Percentiles rank a stretch among this genome's conserved stretches.
Conservation (phyloP, 2,113 vertebrate genomes). For the Marcusenius ussheri region DNA sequence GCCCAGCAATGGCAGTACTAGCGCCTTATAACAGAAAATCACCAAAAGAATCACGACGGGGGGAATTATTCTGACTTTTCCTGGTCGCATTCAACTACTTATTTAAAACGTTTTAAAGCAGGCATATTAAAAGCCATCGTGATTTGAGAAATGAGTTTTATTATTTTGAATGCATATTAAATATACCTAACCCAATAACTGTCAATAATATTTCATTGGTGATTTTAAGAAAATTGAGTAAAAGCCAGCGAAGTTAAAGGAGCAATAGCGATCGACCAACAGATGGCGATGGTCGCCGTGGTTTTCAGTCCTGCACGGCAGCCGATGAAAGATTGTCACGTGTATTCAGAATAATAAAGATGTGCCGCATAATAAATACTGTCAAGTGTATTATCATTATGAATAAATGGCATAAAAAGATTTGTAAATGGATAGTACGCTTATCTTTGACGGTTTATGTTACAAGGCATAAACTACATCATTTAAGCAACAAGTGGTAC, state of each 20-base stretch:
- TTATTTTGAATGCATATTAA: not conserved
- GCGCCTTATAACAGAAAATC: not conserved
- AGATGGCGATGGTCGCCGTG: not conserved
- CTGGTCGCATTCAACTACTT: not conserved
- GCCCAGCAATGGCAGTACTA: not conserved
- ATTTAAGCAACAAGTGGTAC: not conserved
- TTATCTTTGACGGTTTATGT: not conserved
- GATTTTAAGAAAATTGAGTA: not conserved
- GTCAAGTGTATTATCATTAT: not conserved
- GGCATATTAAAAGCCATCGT: not conserved
- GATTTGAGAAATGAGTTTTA: not conserved
- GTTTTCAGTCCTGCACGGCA: not conserved
- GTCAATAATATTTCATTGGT: not conserved
- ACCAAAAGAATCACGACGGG: not conserved
- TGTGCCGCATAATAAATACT: not conserved
- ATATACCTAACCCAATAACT: not conserved
- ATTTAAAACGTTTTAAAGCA: not conserved
- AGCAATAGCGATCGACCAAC: not conserved
- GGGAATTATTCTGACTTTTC: not conserved
- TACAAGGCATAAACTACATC: not conserved
- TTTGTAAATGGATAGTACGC: not conserved
- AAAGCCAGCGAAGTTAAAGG: not conserved
- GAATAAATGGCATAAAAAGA: not conserved
- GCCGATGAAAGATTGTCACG: not conserved
- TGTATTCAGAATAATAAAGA: not conserved